A percentile compares a stretch with the other conserved stretches of the same genome.
Conservation (phyloP, 2,888 invertebrate species). For the Tinea trinotella region DNA sequence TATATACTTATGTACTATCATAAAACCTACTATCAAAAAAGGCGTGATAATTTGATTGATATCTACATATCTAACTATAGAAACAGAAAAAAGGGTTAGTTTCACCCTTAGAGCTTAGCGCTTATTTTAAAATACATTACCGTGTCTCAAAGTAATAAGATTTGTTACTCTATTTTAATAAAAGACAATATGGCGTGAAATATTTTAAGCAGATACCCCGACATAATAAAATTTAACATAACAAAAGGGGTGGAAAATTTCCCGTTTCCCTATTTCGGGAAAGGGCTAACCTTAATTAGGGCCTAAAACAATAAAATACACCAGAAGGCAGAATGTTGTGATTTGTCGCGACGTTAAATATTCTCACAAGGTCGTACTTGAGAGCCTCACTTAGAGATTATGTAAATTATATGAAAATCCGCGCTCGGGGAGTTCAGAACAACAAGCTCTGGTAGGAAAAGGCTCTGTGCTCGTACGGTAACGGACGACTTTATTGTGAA, state of each 20-base stretch:
- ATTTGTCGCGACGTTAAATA: conserved; percentile 26
- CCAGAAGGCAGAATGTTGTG: conserved; percentile 27
- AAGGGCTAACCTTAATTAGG: conserved; percentile 6
- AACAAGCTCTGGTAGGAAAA: conserved; percentile 12
- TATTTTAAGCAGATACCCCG: neutral
- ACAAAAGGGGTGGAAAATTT: conserved; percentile 29
- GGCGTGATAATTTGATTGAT: too few relatives aligned
- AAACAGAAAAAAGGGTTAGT: too few relatives aligned
- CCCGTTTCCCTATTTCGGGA: neutral
- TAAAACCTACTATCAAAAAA: too few relatives aligned
- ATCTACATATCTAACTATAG: too few relatives aligned
- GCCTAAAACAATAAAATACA: conserved; percentile 30
- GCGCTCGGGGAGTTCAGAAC: conserved; percentile 20
- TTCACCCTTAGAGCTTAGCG: too few relatives aligned
- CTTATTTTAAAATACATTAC: too few relatives aligned
- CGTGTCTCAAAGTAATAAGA: neutral
- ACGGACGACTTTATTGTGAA: too few relatives aligned
- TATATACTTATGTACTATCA: too few relatives aligned
- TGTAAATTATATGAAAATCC: conserved; percentile 55
- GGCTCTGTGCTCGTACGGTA: conserved; percentile 3
- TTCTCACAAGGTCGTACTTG: conserved; percentile 25
- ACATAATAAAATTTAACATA: conserved; percentile 22
- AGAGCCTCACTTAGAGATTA: conserved; percentile 34
- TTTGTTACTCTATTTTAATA: neutral
- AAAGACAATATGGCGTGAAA: conserved; percentile 5